Base-by-base conservation (phyloP, 1,140 invertebrate species). In the Pseudoatta argentina region DNA sequence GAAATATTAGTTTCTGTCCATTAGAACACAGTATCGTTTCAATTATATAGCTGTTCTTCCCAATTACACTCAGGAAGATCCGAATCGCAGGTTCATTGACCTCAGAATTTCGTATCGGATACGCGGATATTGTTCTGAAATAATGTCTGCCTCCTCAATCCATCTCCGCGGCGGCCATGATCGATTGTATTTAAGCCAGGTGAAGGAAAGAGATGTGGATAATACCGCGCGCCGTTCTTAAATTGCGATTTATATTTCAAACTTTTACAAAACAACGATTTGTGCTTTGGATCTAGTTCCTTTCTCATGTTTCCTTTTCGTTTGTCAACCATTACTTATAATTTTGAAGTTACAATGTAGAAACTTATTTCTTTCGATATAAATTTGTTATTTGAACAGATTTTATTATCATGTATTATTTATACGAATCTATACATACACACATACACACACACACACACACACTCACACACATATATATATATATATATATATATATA, bases 121-220 rank as follows among this genome's bases (percentile, higher is more conserved):
- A 57, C 30, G 10, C 8, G 53, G n/a, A 73, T 73, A 73, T 73
- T 59, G 71, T 59, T 73, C n/a, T 73, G 53, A 73, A 73, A 57
- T 59, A 73, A 73, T 30, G 53, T 1, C 53, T 73, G 53, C 53
- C 53, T 21, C 24, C 12, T 59, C 53, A 57, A 39, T 59, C 27
- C 30, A 73, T 73, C 30, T 73, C 71, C 44, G n/a, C 71, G 30
- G 53, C 12, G 18, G n/a, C 30, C 16, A 57, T 73, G 27, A 39
- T 73, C 30, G 53, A 73, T 73, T 73, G 71, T 34, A 27, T 73
- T 73, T 73, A 57, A 73, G 51, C 5, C n/a, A 10, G 53, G 5
- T 30, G 10, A 39, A 57, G 8, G n/a, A 34, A 59, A 34, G 53
- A 34, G 18, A 73, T 21, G 39, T 21, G 39, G 66, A 57, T 73